phyloP scores from a whole-genome alignment of 1,140 invertebrate genomes.

The Conus ventricosus region DNA sequence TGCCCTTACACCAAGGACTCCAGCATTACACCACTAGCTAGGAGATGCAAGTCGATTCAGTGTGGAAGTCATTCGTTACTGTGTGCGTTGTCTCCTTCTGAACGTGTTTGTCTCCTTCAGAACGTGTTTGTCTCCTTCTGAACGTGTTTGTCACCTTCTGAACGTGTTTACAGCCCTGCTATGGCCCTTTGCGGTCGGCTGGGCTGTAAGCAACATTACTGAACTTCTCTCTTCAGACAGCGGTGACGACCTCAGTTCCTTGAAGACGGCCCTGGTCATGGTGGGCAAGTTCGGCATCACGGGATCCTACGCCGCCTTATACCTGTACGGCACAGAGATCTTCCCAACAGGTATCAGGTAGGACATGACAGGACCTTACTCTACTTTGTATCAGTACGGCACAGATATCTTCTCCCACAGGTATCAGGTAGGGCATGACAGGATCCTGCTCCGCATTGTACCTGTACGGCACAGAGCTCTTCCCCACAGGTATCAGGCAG shows the following conservation, averaged over 20 bases:
- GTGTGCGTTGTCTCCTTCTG: no score
- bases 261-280: constrained; percentile 84
- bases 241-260: constrained; percentile 76
- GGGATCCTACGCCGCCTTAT: constrained; percentile 79
- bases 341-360: constrained; percentile 69
- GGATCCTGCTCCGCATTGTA: constrained; percentile 79
- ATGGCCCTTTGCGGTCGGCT: no score
- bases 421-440: constrained; percentile 85
- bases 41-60: no score
- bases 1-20: no score
- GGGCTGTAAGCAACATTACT: no score
- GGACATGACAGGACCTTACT: no score
- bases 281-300: constrained; percentile 89
- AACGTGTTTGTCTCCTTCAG: not conserved
- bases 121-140: not conserved
- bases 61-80: no score
- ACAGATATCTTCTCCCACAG: no score
- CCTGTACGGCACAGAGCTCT: constrained; percentile 68
- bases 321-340: constrained; percentile 69
- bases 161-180: not conserved
- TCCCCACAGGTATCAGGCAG: constrained; percentile 66
- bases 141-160: not conserved
- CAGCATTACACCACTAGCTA: no score
- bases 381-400: no score
- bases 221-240: constrained; percentile 40